Evolutionary conservation across 2,888 invertebrate genomes (phyloP).

Genomic region (Cylindroiulus punctatus): DNA sequence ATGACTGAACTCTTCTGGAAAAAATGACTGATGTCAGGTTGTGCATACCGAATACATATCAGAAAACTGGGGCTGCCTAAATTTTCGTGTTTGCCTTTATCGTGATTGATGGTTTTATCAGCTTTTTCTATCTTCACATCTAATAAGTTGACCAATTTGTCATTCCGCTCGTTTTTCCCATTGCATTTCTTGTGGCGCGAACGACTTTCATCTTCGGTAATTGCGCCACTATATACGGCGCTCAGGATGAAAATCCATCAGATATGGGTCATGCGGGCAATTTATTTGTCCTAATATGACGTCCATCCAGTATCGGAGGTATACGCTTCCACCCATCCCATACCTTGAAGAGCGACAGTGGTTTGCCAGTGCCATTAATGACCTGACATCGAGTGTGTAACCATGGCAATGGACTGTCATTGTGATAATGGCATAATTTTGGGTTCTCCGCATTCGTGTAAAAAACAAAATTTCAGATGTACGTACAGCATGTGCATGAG

Average conservation of each 20-base stretch:
- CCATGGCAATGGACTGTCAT: background rate
- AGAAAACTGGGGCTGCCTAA: slow-evolving; percentile 19
- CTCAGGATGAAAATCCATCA: slow-evolving; percentile 10
- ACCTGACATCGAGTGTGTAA: background rate
- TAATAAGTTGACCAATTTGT: slow-evolving; percentile 45
- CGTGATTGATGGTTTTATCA: slow-evolving; percentile 45
- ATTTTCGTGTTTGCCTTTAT: slow-evolving; percentile 43
- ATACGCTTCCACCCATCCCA: background rate
- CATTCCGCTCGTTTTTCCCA: slow-evolving; percentile 38
- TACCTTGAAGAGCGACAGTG: background rate
- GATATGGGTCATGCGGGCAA: slow-evolving; percentile 29
- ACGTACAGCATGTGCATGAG: too few species aligned
- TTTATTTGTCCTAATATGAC: slow-evolving; percentile 31
- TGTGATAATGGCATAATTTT: too few species aligned
- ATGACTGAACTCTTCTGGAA: background rate
- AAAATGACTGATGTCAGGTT: background rate
- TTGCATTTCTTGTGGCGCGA: background rate
- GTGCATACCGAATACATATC: slow-evolving; percentile 43
- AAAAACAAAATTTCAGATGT: too few species aligned
- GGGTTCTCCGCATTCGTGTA: too few species aligned
- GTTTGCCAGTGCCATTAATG: background rate
- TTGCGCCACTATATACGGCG: slow-evolving; percentile 23
- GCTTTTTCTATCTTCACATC: slow-evolving; percentile 43
- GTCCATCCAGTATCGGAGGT: background rate
- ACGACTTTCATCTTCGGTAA: slow-evolving; percentile 29